Evolutionary conservation across 2,888 invertebrate species (phyloP).

Genomic region (Gnatocerus cornutus): DNA sequence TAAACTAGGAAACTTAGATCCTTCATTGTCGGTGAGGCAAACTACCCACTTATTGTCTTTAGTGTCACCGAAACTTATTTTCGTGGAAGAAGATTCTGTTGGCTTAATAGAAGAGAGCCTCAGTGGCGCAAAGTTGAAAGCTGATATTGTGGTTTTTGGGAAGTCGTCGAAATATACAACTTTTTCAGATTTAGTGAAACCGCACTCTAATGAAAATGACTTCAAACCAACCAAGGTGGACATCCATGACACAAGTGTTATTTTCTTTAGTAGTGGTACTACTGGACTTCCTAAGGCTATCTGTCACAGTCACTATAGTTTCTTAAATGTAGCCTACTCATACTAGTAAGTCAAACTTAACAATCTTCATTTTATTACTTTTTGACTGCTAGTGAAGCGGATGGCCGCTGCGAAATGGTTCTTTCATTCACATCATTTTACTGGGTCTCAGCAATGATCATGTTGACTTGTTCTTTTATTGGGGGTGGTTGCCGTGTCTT

Average conservation of each 20-base stretch:
- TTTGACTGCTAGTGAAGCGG: conserved; percentile 1
- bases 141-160: conserved; percentile 59
- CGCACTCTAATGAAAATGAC: conserved; percentile 17
- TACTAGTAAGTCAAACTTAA: conserved; percentile 33
- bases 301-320: conserved; percentile 57
- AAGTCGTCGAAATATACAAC: conserved; percentile 51
- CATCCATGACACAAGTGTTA: conserved; percentile 56
- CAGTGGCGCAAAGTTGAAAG: conserved; percentile 44
- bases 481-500: conserved; percentile 56
- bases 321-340: conserved; percentile 41
- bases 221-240: conserved; percentile 35
- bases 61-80: conserved; percentile 52
- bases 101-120: conserved; percentile 51
- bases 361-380: not conserved
- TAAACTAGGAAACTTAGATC: conserved; percentile 61
- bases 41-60: conserved; percentile 56
- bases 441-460: conserved; percentile 60
- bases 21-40: conserved; percentile 56
- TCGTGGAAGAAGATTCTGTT: conserved; percentile 48
- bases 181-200: conserved; percentile 49
- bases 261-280: conserved; percentile 66
- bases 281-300: conserved; percentile 64
- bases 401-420: conserved; percentile 15
- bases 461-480: conserved; percentile 52
- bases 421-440: conserved; percentile 58